These are phyloP conservation scores for Xerus rutilus DNA, from an alignment of 2,797 vertebrate genomes.

Conservation along the genomic window DNA sequence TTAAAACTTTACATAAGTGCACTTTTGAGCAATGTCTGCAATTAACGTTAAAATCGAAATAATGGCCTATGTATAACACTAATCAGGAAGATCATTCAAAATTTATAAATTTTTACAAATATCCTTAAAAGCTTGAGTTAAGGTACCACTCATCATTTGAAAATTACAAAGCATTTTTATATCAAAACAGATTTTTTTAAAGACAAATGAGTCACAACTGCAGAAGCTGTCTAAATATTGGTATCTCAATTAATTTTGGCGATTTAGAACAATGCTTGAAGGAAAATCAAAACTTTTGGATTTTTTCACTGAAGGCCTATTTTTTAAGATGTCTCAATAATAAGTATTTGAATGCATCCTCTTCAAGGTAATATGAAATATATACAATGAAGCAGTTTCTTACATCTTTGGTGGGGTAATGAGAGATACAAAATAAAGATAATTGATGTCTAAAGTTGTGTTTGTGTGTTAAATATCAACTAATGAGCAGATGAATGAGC, in stretches of 20 bases:
- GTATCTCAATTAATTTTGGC: constrained; percentile 45
- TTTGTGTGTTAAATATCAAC: background rate
- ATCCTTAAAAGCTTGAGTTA: background rate
- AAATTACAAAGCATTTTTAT: constrained; percentile 35
- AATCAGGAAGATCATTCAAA: background rate
- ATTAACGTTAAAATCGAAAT: constrained; percentile 60
- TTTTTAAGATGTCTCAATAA: constrained; percentile 38
- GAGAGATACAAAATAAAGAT: constrained; percentile 10
- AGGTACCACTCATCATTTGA: background rate
- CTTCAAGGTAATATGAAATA: background rate
- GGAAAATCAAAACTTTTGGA: constrained; percentile 38
- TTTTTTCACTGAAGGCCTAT: constrained; percentile 3
- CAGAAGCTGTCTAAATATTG: background rate
- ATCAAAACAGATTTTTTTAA: constrained; percentile 7
- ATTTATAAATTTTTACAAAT: background rate
- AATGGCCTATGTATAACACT: background rate
- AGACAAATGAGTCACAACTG: background rate
- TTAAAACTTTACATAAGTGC: background rate
- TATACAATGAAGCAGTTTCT: background rate
- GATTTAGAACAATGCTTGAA: constrained; percentile 51
- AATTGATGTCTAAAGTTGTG: background rate
- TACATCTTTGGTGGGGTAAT: background rate
- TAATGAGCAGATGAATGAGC: background rate
- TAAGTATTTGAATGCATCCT: background rate
- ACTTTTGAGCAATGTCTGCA: background rate